Base-by-base conservation (phyloP, 1,140 invertebrate genomes). In the Saxidomus purpurata region DNA sequence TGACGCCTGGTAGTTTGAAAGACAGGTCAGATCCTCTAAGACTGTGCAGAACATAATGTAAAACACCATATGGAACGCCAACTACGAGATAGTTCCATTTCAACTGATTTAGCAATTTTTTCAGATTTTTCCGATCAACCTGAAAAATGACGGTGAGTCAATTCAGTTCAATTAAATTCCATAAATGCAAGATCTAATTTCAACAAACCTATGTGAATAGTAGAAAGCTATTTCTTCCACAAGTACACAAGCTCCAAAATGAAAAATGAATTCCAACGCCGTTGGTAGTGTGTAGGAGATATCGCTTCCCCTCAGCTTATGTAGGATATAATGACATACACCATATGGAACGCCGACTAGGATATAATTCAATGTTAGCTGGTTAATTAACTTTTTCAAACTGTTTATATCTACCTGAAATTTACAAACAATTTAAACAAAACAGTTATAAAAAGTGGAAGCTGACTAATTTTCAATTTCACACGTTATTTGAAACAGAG, bases 211-310 rank as follows among this genome's bases (percentile, higher is more conserved):
- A 94, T 98, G 98, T 8, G 97, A 97, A 94, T 98, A 98, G 95
- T 98, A 98, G 95, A 98, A 98, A 84, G 97, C 97, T 91, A 98
- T 96, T 96, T 98, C 98, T 95, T 98, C 98, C 91, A 97, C 96
- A 11, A 98, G 93, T 90, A 98, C 97, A 95, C 97, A 98, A 17
- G 98, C 95, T 9, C 97, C 97, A 31, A 98, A 96, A 94, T 98
- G 97, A 49, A 97, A 96, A 4, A 98, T 95, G 8, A 98, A 97
- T 97, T 97, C 97, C 90, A 97, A 97, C 90, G 98, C 97, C 0
- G 97, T 97, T 0, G 98, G 98, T 52, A 98, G 94, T 92, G 97
- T 97, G 22, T 97, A 95, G 0, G 98, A 96, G 8, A 97, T 95
- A 95, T 93, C 97, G 91, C 97, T 97, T 4, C 97, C 98, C 49